phyloP scores from a whole-genome alignment of 2,113 vertebrate species.

The Ursus arctos region DNA sequence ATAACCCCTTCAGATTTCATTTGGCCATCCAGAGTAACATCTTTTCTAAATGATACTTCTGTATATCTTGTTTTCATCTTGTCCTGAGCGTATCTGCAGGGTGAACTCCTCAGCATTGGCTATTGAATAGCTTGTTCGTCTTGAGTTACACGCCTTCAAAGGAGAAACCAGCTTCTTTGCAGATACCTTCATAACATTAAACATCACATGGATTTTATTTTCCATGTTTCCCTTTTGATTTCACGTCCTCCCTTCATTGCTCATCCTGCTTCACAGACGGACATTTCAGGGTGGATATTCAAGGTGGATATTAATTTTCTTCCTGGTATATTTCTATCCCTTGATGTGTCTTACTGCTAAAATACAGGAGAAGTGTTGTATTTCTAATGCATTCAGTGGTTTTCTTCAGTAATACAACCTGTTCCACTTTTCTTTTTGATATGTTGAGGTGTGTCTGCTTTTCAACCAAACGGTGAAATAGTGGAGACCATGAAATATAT shows the following conservation, averaged over 20 bases:
- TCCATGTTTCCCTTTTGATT: conserved; percentile 25
- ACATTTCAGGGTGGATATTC: conserved; percentile 46
- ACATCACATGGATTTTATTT: neutral
- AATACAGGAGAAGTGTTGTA: conserved; percentile 56
- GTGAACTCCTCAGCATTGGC: neutral
- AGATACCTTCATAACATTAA: conserved; percentile 11
- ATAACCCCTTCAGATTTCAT: neutral
- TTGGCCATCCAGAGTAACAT: conserved; percentile 9
- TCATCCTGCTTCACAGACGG: conserved; percentile 25
- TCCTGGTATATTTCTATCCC: conserved; percentile 41
- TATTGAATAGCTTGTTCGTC: neutral
- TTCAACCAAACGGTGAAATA: conserved; percentile 63
- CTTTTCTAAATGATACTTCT: neutral
- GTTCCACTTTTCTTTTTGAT: conserved; percentile 71
- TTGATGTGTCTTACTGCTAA: conserved; percentile 67
- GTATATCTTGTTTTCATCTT: neutral
- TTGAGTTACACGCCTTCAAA: neutral
- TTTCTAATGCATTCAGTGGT: conserved; percentile 49
- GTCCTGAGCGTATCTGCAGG: neutral
- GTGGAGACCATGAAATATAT: conserved; percentile 44
- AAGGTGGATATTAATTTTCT: conserved; percentile 53
- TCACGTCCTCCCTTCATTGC: neutral
- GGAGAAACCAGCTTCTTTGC: conserved; percentile 44
- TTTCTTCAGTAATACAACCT: conserved; percentile 69
- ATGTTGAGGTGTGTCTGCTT: conserved; percentile 64